Evolutionary conservation across 1,140 invertebrate genomes (phyloP), one percentile per base, ranked within the genome.

Genomic region (Psilanteris sp.): DNA sequence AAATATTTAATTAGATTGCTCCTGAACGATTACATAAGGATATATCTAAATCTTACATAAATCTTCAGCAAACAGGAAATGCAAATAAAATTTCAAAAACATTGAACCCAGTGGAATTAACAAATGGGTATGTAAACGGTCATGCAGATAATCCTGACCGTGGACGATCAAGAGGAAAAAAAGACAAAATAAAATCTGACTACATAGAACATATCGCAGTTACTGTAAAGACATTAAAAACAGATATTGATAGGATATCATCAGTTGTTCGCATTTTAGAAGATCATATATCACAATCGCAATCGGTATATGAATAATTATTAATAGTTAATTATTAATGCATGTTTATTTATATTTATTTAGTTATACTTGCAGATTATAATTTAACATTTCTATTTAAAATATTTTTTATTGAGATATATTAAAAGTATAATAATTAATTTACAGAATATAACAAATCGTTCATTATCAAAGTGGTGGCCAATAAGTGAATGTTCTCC

Each of bases 401-500:
- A 20, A 3, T 20, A 20, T 20, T 20, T 20, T 20, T 20, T n/a
- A n/a, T n/a, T n/a, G n/a, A n/a, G n/a, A n/a, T n/a, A n/a, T n/a
- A n/a, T n/a, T n/a, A n/a, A 20, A 20, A 20, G 13, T 37, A 16
- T n/a, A 4, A 34, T 34, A 15, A 34, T 5, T 37, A 32, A 14
- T 37, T 74, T 79, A 54, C 39, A 84, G 68, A 79, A 79, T 14
- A 31, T 59, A 26, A 37, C 22, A 22, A 78, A 57, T 44, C 68
- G 52, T 36, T 52, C 37, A 7, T 75, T 84, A 62, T 83, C 89
- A 3, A 83, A 77, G 37, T 91, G 90, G 90, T 91, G 90, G 90
- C 90, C 89, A 36, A 83, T 91, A 7, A 55, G 78, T 13, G 86
- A 90, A 50, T 89, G 91, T 41, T 90, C 90, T 0, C 89, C 90